phyloP scores from a whole-genome alignment of 2,113 vertebrate species.

The Microtus richardsoni region DNA sequence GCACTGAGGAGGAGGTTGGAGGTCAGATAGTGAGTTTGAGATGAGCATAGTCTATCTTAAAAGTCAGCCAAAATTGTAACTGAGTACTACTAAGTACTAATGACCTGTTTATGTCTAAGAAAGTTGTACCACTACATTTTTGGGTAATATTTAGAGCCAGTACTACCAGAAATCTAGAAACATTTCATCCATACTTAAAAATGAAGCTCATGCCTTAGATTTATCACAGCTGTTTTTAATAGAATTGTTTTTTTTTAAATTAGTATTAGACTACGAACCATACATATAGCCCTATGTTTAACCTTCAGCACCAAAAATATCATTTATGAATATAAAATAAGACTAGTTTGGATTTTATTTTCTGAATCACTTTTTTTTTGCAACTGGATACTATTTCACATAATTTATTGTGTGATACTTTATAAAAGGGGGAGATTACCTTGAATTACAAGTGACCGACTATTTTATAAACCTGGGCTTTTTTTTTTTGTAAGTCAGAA shows the following conservation, averaged over 20 bases:
- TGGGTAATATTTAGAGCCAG: slow-evolving; percentile 9
- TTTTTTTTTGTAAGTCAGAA: slow-evolving; percentile 1
- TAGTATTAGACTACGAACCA: not conserved
- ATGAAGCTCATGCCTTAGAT: not conserved
- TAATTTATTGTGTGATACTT: slow-evolving; percentile 21
- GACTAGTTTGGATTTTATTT: slow-evolving; percentile 32
- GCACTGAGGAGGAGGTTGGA: not conserved
- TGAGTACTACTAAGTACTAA: not conserved
- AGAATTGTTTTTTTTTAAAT: slow-evolving; percentile 8
- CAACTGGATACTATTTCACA: not conserved
- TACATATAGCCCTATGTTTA: not conserved
- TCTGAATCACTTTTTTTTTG: slow-evolving; percentile 15
- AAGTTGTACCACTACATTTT: slow-evolving; percentile 12
- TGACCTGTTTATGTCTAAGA: not conserved
- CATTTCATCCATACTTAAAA: not conserved
- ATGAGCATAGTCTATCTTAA: not conserved
- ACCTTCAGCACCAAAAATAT: not conserved
- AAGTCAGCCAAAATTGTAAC: not conserved
- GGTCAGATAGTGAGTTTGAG: not conserved
- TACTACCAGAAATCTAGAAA: slow-evolving; percentile 29
- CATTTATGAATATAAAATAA: not conserved
- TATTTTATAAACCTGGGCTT: slow-evolving; percentile 10
- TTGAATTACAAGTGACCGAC: not conserved
- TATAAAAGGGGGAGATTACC: not conserved
- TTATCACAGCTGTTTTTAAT: not conserved